A percentile compares a stretch with the other conserved stretches of the same genome.
phyloP scores from a whole-genome alignment of 2,888 invertebrate genomes.

The Baronia brevicornis region DNA sequence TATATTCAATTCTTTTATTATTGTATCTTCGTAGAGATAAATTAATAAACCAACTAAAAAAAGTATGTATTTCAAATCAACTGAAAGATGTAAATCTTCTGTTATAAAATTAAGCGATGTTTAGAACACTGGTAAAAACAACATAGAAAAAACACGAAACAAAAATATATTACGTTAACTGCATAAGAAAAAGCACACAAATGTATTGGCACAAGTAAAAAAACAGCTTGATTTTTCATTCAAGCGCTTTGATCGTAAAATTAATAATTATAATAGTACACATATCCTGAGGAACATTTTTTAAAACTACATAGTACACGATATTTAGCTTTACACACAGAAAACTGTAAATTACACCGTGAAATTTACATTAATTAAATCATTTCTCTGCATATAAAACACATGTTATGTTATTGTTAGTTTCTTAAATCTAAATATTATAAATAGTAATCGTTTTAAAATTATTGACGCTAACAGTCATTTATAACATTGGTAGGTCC shows the following conservation, averaged over 20 bases:
- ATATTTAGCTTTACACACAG: no score
- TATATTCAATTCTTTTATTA: no score
- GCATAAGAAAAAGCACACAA: conserved; percentile 2
- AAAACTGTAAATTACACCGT: conserved; percentile 20
- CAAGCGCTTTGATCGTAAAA: conserved; percentile 46
- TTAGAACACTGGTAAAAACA: no score
- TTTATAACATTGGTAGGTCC: conserved; percentile 26
- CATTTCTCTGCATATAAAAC: conserved; percentile 15
- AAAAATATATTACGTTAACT: not conserved
- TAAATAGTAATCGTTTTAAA: conserved; percentile 2
- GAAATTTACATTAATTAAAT: conserved; percentile 19
- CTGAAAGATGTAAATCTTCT: no score
- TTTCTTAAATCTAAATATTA: conserved; percentile 1
- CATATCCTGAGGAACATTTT: conserved; percentile 44
- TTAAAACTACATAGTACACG: no score
- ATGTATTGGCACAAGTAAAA: conserved; percentile 20
- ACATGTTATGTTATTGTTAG: conserved; percentile 15
- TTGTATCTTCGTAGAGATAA: no score
- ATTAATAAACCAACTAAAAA: no score
- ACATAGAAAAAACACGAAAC: not conserved
- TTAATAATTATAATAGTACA: conserved; percentile 36
- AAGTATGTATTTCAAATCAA: no score
- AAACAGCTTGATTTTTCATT: conserved; percentile 29
- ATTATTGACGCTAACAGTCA: conserved; percentile 21
- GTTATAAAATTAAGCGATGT: no score